Evolutionary conservation across 2,797 vertebrate genomes (phyloP).

Genomic region (Parambassis ranga): DNA sequence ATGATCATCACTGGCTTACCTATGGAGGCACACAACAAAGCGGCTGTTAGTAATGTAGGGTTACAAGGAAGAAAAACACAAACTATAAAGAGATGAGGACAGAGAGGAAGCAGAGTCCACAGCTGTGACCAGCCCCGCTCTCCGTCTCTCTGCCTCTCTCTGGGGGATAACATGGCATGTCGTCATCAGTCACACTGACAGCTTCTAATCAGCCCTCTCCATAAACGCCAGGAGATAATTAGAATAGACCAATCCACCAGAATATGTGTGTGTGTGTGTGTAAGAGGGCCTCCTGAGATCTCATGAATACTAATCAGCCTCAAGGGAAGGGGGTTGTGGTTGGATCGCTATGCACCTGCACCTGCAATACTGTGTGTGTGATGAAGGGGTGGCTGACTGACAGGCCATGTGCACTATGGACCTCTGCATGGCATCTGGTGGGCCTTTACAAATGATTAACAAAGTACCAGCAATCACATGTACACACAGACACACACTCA

Average conservation of each 20-base stretch:
- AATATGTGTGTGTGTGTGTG: conserved; percentile 51
- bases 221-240: conserved; percentile 82
- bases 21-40: conserved; percentile 53
- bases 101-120: conserved; percentile 44
- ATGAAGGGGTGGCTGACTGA: conserved; percentile 65
- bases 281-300: conserved; percentile 68
- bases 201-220: conserved; percentile 82
- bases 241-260: conserved; percentile 77
- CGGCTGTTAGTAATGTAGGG: conserved; percentile 37
- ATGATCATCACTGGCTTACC: conserved; percentile 86
- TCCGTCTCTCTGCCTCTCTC: conserved; percentile 51
- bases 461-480: conserved; percentile 62
- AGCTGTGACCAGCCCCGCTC: conserved; percentile 63
- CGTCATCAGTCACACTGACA: conserved; percentile 83
- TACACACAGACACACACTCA: not conserved
- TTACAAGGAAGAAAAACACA: conserved; percentile 37
- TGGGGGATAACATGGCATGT: conserved; percentile 70
- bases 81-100: conserved; percentile 49
- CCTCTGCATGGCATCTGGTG: conserved; percentile 68
- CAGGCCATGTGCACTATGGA: conserved; percentile 46
- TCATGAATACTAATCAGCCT: conserved; percentile 82
- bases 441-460: conserved; percentile 80
- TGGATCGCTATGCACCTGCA: conserved; percentile 62
- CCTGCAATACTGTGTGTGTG: conserved; percentile 50
- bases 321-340: conserved; percentile 56